Conservation (phyloP, 2,797 vertebrate genomes). For the Esox lucius region DNA sequence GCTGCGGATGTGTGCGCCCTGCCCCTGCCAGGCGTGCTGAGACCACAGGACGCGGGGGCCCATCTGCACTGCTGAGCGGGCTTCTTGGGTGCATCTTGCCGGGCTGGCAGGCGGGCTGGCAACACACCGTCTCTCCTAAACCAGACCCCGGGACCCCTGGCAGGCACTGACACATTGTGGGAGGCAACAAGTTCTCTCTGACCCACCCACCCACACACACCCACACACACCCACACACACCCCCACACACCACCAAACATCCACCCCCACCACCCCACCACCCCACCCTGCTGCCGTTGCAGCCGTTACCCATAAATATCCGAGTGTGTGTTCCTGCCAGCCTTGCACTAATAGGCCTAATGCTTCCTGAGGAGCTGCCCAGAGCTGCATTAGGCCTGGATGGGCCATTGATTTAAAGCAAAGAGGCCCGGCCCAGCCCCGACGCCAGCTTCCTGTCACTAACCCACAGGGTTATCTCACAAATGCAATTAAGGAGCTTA, state of each 20-base stretch:
- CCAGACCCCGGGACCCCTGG: too few species aligned
- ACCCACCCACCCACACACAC: background rate
- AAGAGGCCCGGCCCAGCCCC: conserved; percentile 83
- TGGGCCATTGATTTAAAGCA: conserved; percentile 95
- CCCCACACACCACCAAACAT: conserved; percentile 5
- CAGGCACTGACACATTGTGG: too few species aligned
- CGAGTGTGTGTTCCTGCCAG: conserved; percentile 80
- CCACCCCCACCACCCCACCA: too few species aligned
- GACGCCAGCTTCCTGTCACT: conserved; percentile 88
- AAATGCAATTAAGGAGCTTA: conserved; percentile 98
- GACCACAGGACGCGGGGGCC: conserved; percentile 35
- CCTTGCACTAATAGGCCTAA: conserved; percentile 92
- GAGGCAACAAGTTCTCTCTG: background rate
- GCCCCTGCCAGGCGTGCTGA: conserved; percentile 35
- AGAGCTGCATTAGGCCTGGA: conserved; percentile 95
- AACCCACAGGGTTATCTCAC: conserved; percentile 93
- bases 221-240: conserved; percentile 2
- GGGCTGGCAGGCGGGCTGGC: conserved; percentile 37
- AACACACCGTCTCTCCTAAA: too few species aligned
- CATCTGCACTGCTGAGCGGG: conserved; percentile 70
- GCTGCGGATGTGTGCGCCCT: conserved; percentile 17
- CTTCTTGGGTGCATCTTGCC: conserved; percentile 44
- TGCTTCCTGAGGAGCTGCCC: conserved; percentile 98
- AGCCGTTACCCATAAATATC: conserved; percentile 12
- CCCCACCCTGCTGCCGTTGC: background rate